Conservation (phyloP, 2,888 invertebrate genomes). For the Prosapia bicincta region DNA sequence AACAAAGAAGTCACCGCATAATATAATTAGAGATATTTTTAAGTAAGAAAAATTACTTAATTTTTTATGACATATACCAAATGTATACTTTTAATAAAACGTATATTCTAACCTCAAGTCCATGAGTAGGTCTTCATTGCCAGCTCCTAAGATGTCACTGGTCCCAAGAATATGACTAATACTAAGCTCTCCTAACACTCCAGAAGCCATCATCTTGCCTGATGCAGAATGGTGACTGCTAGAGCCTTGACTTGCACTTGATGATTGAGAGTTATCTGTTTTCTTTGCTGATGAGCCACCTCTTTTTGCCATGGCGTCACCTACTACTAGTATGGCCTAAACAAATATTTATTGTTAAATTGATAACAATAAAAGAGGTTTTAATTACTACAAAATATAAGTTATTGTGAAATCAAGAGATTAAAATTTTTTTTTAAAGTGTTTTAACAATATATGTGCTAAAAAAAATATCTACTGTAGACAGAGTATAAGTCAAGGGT, state of each 20-base stretch:
- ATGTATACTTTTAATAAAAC: too few species aligned
- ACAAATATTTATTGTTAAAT: neutral
- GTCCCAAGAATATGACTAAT: constrained; percentile 86
- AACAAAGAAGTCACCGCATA: too few species aligned
- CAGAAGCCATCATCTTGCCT: constrained; percentile 27
- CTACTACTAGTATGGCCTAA: constrained; percentile 59
- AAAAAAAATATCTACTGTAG: too few species aligned
- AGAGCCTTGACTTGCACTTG: constrained; percentile 10
- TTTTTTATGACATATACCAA: too few species aligned
- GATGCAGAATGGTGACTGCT: constrained; percentile 35
- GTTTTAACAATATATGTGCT: too few species aligned
- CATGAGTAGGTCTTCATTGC: constrained; percentile 66
- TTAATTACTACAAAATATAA: too few species aligned
- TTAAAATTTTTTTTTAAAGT: too few species aligned
- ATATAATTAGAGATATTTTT: too few species aligned
- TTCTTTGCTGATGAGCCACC: constrained; percentile 37
- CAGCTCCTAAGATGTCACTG: constrained; percentile 66
- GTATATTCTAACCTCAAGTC: constrained; percentile 58
- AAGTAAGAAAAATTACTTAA: too few species aligned
- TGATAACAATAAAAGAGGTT: too few species aligned
- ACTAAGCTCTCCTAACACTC: constrained; percentile 62
- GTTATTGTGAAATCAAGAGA: too few species aligned
- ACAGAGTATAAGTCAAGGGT: too few species aligned
- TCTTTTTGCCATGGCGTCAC: constrained; percentile 67
- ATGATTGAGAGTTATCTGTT: constrained; percentile 21